Evolutionary conservation across 2,888 invertebrate species (phyloP).

Genomic region (Laothoe populi): DNA sequence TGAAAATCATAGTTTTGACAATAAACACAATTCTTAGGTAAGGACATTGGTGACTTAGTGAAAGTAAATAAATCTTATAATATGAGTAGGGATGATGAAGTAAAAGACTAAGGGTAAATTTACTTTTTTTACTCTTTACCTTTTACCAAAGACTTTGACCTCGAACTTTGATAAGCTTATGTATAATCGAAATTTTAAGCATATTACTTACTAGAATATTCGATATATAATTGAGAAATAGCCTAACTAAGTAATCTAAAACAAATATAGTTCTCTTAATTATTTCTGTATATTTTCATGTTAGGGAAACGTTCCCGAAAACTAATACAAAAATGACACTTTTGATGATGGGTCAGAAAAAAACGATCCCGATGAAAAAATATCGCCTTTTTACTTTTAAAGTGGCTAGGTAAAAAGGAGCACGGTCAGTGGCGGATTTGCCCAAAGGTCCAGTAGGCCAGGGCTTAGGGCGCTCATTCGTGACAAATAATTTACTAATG

Average conservation of each 20-base stretch:
- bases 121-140: slow-evolving; percentile 2
- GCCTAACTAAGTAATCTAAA: not conserved
- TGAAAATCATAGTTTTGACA: slow-evolving; percentile 22
- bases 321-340: too few relatives aligned
- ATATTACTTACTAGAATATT: not conserved
- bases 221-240: not conserved
- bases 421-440: too few relatives aligned
- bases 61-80: slow-evolving; percentile 9
- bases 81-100: not conserved
- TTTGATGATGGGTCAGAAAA: too few relatives aligned
- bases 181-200: not conserved
- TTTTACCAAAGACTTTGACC: slow-evolving; percentile 18
- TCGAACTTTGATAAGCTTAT: not conserved
- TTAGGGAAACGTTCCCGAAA: not conserved
- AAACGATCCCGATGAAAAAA: too few relatives aligned
- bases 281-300: too few relatives aligned
- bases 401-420: too few relatives aligned
- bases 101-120: slow-evolving; percentile 18
- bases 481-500: too few relatives aligned
- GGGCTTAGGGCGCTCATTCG: too few relatives aligned
- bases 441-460: too few relatives aligned
- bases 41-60: slow-evolving; percentile 13
- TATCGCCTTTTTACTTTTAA: too few relatives aligned
- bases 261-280: too few relatives aligned
- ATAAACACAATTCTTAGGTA: not conserved